Percentiles rank a stretch among this genome's conserved stretches.
Evolutionary conservation across 2,888 invertebrate genomes (phyloP).

Genomic region (Nomada ruficornis): DNA sequence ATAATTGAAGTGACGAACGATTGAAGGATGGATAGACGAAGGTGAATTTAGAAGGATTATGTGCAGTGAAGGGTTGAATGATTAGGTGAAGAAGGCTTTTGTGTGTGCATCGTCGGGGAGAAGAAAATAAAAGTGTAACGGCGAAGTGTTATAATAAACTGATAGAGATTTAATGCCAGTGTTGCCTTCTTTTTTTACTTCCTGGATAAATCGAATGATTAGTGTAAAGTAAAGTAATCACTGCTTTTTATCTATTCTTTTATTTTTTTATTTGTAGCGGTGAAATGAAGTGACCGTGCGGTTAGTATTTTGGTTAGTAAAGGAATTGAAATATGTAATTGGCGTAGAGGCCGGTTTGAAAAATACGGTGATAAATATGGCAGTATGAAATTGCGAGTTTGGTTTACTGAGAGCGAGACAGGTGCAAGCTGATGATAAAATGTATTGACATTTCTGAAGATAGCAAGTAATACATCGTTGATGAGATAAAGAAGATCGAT

Average conservation of each 20-base stretch:
- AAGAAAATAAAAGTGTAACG: too few species aligned
- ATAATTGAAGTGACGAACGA: background rate
- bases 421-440: slow-evolving; percentile 4
- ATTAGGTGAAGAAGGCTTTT: background rate
- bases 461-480: slow-evolving; percentile 17
- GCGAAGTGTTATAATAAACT: too few species aligned
- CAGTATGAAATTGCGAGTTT: background rate
- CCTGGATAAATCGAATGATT: too few species aligned
- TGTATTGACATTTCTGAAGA: slow-evolving; percentile 16
- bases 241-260: too few species aligned
- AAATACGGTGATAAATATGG: background rate
- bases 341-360: background rate
- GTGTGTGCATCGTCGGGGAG: background rate
- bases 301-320: slow-evolving; percentile 2
- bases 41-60: background rate
- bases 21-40: background rate
- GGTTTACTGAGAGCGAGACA: background rate
- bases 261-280: background rate
- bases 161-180: too few species aligned
- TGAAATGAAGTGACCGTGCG: background rate
- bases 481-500: slow-evolving; percentile 15
- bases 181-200: too few species aligned
- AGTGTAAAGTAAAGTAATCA: background rate
- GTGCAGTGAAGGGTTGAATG: background rate
- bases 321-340: background rate